phyloP scores from a whole-genome alignment of 2,888 invertebrate species.

The Melanargia galathea region DNA sequence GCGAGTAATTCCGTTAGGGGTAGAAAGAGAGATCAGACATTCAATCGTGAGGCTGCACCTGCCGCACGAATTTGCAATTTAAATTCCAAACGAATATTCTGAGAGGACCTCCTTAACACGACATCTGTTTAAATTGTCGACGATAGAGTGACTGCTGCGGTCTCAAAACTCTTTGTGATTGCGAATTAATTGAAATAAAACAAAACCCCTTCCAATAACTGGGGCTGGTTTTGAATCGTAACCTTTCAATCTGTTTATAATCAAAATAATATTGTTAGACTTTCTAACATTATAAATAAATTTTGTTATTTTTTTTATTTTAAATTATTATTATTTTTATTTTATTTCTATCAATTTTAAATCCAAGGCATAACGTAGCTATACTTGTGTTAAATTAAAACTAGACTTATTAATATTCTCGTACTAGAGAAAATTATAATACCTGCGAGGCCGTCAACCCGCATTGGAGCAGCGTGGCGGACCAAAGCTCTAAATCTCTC shows the following conservation, averaged over 20 bases:
- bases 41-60: constrained; percentile 76
- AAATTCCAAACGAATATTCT: constrained; percentile 79
- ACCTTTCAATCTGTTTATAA: constrained; percentile 34
- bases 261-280: constrained; percentile 20
- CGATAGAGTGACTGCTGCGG: constrained; percentile 77
- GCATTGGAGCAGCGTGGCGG: too few relatives aligned
- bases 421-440: too few relatives aligned
- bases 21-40: constrained; percentile 60
- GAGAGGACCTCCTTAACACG: constrained; percentile 82
- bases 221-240: constrained; percentile 36
- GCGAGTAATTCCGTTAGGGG: constrained; percentile 51
- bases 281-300: too few relatives aligned
- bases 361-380: too few relatives aligned
- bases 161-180: constrained; percentile 73
- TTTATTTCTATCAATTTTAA: background rate
- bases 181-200: constrained; percentile 79
- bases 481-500: too few relatives aligned
- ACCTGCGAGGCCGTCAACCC: too few relatives aligned
- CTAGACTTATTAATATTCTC: background rate
- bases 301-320: background rate
- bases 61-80: constrained; percentile 82
- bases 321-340: too few relatives aligned
- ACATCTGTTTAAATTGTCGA: constrained; percentile 82
- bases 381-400: background rate
- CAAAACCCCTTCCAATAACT: constrained; percentile 62